phyloP scores from a whole-genome alignment of 1,140 invertebrate species.

The Habropoda laboriosa region DNA sequence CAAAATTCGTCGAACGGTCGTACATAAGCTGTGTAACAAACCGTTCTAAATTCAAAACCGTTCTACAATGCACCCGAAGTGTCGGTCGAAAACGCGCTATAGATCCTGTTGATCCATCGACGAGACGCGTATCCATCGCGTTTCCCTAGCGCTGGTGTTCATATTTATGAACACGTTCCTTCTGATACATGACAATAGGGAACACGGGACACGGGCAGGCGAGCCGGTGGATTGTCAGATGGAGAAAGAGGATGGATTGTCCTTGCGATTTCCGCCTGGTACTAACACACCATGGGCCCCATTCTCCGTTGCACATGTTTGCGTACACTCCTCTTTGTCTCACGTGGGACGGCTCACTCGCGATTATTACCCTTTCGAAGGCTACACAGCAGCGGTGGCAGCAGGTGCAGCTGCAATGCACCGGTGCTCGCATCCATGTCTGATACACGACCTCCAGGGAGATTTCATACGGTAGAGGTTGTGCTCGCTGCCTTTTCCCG shows the following conservation, averaged over 20 bases:
- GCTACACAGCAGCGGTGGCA: too few relatives aligned
- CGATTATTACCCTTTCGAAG: constrained; percentile 56
- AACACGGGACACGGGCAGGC: background rate
- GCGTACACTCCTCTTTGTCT: background rate
- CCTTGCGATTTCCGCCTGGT: background rate
- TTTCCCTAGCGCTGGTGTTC: too few relatives aligned
- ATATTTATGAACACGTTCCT: constrained; percentile 9
- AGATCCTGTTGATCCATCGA: background rate
- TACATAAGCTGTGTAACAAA: background rate
- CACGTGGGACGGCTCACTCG: background rate
- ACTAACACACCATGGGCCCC: too few relatives aligned
- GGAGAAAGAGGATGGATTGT: background rate
- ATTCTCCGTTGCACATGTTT: background rate
- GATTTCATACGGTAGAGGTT: constrained; percentile 67
- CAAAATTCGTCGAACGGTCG: background rate
- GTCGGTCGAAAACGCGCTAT: background rate
- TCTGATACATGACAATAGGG: background rate
- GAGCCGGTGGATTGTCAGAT: background rate
- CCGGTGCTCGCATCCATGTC: constrained; percentile 40
- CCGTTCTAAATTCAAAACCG: background rate
- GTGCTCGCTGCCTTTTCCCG: constrained; percentile 30
- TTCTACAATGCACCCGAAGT: background rate
- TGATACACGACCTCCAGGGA: constrained; percentile 56
- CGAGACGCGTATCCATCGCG: constrained; percentile 1
- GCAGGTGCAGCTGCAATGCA: constrained; percentile 26